Evolutionary conservation across 2,797 vertebrate species (phyloP).

Genomic region (Dipus sagitta): DNA sequence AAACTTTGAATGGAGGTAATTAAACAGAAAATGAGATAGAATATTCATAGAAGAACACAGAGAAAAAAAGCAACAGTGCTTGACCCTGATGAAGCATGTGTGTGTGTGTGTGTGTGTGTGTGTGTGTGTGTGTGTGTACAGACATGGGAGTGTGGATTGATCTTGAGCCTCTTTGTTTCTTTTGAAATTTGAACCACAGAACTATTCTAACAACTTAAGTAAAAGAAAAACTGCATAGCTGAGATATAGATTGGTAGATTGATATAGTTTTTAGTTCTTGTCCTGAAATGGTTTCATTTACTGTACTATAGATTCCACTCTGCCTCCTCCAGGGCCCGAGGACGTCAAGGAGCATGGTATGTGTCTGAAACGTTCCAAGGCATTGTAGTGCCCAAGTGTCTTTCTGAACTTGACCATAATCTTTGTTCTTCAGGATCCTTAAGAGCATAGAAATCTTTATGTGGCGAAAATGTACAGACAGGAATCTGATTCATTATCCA

Average conservation of each 20-base stretch:
- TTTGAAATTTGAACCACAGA: slow-evolving; percentile 2
- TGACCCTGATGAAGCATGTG: not conserved
- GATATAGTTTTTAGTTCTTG: slow-evolving; percentile 3
- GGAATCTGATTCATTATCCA: not conserved
- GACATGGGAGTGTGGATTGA: not conserved
- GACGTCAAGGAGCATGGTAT: not conserved
- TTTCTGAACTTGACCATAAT: not conserved
- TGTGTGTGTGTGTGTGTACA: not conserved
- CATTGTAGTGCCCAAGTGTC: not conserved
- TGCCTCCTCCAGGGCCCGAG: not conserved
- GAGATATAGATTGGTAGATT: not conserved
- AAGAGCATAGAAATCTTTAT: not conserved
- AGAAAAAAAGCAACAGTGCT: not conserved
- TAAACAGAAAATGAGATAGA: slow-evolving; percentile 20
- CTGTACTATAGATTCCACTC: not conserved
- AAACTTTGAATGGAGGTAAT: slow-evolving; percentile 35
- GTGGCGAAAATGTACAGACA: not conserved
- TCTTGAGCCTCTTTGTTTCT: not conserved
- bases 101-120: no score
- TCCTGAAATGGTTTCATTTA: slow-evolving; percentile 34
- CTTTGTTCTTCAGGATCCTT: not conserved
- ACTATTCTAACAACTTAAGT: not conserved
- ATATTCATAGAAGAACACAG: not conserved
- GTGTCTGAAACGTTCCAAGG: not conserved
- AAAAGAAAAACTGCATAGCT: slow-evolving; percentile 39